Base-by-base conservation (phyloP, 2,888 invertebrate species). In the Meloe dianella region DNA sequence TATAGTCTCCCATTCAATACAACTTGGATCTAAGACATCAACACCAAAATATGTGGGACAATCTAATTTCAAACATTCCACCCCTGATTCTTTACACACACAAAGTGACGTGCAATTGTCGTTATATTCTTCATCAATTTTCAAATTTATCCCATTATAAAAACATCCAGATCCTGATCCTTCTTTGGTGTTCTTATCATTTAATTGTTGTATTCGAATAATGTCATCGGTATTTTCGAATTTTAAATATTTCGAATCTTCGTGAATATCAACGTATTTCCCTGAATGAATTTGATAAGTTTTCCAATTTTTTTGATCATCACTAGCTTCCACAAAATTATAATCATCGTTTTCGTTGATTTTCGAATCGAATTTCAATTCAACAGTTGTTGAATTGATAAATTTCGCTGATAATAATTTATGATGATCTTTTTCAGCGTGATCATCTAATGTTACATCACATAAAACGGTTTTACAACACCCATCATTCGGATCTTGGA, bases 381-480 rank as follows among this genome's bases (percentile, higher is more conserved):
- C 78, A 47, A 85, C 83, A 0, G 83, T 77, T 3, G 84, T 81
- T 3, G 75, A 73, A 71, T 86, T 86, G 2, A 84, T 68, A 61
- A 80, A 82, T 69, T 77, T 80, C 1, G 83, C 84, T 12, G 78
- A 74, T 35, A 80, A 38, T 56, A 84, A 68, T 75, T 79, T 81
- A 27, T 73, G 71, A 22, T 80, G 77, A 57, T 81, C 81, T 62
- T 80, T 79, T 57, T 83, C 83, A 12, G 80, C 87, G 71, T 92
- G 92, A 62, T 88, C 93, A 70, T 92, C 92, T 22, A 93, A 86
- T 0, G 93, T 92, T 5, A 94, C 94, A 78, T 94, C 95, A 80
- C 96, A 96, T 3, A 95, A 86, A 68, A 95, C 91, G 70, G 94
- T 88, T 74, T 91, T 93, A 77, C 96, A 96, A 79, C 96, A 96